Evolutionary conservation across 2,113 vertebrate species (phyloP).

Genomic region (Halcyon malimbica): DNA sequence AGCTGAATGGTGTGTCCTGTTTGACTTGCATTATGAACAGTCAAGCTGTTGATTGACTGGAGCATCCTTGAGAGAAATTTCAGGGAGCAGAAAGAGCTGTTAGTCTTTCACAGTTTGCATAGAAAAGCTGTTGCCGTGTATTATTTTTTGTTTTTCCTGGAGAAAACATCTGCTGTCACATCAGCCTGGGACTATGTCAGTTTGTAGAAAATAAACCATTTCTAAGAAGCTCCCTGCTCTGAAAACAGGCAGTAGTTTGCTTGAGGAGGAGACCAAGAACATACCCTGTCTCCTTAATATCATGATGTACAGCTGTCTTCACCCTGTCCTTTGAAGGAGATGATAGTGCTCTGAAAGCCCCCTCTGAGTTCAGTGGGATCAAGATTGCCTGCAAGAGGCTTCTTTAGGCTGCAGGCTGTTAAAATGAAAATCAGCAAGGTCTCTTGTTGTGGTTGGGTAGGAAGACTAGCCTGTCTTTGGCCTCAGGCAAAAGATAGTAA

Average conservation of each 20-base stretch:
- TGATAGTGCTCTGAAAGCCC: not conserved
- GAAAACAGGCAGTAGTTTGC: not conserved
- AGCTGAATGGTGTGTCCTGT: not conserved
- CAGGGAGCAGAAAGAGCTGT: not conserved
- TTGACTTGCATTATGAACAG: not conserved
- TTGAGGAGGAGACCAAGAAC: not conserved
- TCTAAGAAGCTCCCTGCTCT: not conserved
- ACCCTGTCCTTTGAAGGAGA: not conserved
- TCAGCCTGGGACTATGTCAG: not conserved
- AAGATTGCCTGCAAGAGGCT: not conserved
- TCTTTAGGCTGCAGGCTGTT: not conserved
- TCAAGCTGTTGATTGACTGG: not conserved
- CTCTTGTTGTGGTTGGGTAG: not conserved
- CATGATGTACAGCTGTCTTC: rapidly evolving
- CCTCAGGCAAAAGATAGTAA: not conserved
- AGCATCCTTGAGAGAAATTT: not conserved
- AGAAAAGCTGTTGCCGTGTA: not conserved
- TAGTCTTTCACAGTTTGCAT: not conserved
- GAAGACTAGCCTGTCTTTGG: not conserved
- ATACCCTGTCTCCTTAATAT: not conserved
- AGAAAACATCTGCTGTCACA: not conserved
- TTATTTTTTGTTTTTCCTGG: not conserved
- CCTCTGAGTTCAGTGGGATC: not conserved
- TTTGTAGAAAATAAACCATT: not conserved
- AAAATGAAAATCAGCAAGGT: not conserved